phyloP scores from a whole-genome alignment of 2,113 vertebrate genomes.

The Emydura subglobosa region DNA sequence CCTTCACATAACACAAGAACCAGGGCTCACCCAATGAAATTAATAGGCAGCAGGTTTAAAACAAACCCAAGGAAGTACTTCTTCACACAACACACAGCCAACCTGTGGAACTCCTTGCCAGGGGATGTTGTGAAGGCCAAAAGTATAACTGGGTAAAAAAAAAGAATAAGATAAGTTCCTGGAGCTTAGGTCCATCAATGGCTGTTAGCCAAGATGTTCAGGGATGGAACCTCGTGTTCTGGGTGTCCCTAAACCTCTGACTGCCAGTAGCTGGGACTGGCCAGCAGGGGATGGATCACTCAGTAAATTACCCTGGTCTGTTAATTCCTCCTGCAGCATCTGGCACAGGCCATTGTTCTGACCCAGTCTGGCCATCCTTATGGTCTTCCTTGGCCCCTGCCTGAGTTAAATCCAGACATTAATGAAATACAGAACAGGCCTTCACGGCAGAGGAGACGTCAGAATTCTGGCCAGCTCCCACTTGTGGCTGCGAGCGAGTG shows the following conservation, averaged over 20 bases:
- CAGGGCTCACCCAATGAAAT: background rate
- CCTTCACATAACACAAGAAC: background rate
- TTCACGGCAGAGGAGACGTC: background rate
- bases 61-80: background rate
- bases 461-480: background rate
- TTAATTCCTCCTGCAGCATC: too few species aligned
- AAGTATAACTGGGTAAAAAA: background rate
- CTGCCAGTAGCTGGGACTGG: background rate
- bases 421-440: background rate
- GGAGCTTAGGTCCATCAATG: background rate
- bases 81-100: background rate
- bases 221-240: background rate
- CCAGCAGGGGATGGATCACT: background rate
- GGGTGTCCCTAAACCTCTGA: background rate
- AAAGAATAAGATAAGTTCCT: background rate
- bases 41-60: background rate
- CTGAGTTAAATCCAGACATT: background rate
- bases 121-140: background rate
- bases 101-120: background rate
- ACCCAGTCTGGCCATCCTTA: background rate
- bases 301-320: background rate
- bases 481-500: background rate
- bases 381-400: background rate
- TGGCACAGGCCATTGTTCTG: background rate
- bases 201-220: background rate